A percentile compares a stretch with the other conserved stretches of the same genome.
phyloP scores from a whole-genome alignment of 2,113 vertebrate species.

The Cebus imitator region DNA sequence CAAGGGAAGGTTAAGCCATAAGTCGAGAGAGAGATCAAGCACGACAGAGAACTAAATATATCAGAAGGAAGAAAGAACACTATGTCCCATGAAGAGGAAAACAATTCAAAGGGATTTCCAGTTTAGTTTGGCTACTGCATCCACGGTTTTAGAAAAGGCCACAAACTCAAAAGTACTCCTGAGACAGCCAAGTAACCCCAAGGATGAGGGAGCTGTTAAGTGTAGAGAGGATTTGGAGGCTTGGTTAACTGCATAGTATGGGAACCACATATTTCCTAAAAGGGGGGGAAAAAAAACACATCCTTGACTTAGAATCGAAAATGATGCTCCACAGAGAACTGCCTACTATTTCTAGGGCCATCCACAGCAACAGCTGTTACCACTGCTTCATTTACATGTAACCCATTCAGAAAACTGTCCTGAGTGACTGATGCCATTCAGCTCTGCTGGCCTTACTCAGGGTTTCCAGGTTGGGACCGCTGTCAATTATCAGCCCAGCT shows the following conservation, averaged over 20 bases:
- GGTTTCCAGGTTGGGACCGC: not conserved
- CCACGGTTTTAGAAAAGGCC: conserved; percentile 40
- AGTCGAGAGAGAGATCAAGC: not conserved
- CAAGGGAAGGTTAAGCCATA: not conserved
- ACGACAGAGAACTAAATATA: not conserved
- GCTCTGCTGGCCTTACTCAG: not conserved
- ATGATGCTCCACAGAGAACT: conserved; percentile 41
- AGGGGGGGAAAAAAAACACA: not conserved
- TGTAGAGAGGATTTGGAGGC: conserved; percentile 22
- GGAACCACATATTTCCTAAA: conserved; percentile 61
- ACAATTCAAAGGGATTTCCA: conserved; percentile 56
- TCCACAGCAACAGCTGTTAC: conserved; percentile 63
- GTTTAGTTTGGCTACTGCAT: conserved; percentile 51
- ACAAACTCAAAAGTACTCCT: conserved; percentile 43
- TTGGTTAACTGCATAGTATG: conserved; percentile 47
- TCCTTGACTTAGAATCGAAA: conserved; percentile 62
- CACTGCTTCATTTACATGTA: not conserved
- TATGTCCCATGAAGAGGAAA: conserved; percentile 45
- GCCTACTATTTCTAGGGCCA: conserved; percentile 60
- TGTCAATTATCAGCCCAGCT: conserved; percentile 52
- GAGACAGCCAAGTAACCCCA: not conserved
- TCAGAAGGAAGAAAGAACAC: not conserved
- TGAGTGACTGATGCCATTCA: not conserved
- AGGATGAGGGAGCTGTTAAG: not conserved
- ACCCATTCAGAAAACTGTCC: conserved; percentile 60